These are phyloP conservation scores for Lampris incognitus DNA, from an alignment of 2,113 vertebrate species.

Conservation along the genomic window DNA sequence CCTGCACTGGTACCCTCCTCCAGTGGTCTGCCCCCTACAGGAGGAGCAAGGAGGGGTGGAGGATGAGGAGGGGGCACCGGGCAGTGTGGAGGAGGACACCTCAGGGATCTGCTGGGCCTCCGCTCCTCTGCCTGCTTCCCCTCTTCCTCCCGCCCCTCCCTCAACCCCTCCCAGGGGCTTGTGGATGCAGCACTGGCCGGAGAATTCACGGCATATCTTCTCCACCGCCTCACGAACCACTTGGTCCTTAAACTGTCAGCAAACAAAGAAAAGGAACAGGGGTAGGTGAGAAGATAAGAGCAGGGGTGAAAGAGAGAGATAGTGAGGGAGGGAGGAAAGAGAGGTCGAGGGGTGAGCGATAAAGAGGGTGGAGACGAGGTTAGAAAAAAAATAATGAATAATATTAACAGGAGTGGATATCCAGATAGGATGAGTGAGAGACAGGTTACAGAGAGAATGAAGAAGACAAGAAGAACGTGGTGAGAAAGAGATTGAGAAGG, in stretches of 20 bases:
- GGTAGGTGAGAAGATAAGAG: not conserved
- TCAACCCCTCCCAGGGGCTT: constrained; percentile 70
- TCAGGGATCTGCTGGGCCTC: constrained; percentile 72
- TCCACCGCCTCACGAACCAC: constrained; percentile 95
- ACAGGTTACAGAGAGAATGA: not conserved
- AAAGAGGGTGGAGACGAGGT: not conserved
- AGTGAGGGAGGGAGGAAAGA: not conserved
- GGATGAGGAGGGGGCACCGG: constrained; percentile 72
- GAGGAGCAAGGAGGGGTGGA: constrained; percentile 88
- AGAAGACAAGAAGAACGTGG: not conserved
- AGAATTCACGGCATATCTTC: constrained; percentile 92
- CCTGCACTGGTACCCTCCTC: constrained; percentile 97
- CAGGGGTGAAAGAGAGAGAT: not conserved
- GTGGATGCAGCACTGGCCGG: constrained; percentile 88
- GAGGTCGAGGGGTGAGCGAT: not conserved
- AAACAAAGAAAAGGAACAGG: not conserved
- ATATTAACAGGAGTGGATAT: too few relatives aligned
- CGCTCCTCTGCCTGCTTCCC: constrained; percentile 46
- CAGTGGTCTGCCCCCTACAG: constrained; percentile 88
- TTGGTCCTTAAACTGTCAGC: constrained; percentile 92
- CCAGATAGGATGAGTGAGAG: not conserved
- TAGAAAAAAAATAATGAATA: not conserved
- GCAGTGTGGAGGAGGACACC: constrained; percentile 67
- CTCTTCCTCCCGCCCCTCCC: constrained; percentile 44
- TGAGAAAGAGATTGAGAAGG: not conserved